Evolutionary conservation across 1,140 invertebrate species (phyloP), one percentile per base, ranked within the genome.

Genomic region (Ectropis grisescens): DNA sequence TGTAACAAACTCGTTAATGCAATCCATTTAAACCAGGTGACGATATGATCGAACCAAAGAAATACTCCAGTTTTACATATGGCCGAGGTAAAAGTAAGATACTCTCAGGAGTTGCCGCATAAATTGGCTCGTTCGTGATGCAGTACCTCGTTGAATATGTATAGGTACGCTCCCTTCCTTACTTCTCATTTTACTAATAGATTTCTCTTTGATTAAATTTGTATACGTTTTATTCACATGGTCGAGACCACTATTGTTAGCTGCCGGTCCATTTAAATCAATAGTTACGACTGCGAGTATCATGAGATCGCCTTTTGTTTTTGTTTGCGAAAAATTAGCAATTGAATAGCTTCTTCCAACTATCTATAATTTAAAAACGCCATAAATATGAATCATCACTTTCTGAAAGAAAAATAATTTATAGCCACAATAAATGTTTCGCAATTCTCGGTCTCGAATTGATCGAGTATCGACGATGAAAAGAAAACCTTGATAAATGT

Each of bases 121-220:
- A 81, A 81, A 81, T 81, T 72, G 64, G 64, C 65, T 57, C 58
- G 67, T 67, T 79, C 75, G 75, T 80, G 75, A 80, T 80, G 71
- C 75, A 80, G 62, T 74, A 43, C 64, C 75, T 78, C 58, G 75
- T 80, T 80, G 75, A 78, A 80, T 81, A 81, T 81, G 75, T 81
- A 81, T 81, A 76, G 70, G 58, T 75, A 65, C 50, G 59, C 67
- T 76, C 75, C 75, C 75, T 81, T 78, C 75, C 75, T 70, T 74
- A 71, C 58, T 78, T 75, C 72, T 80, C 75, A 80, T 80, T 80
- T 80, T 80, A 80, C 75, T 80, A 80, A 80, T 80, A 80, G 72
- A 80, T 80, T 80, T 80, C 72, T 71, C 66, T 80, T 78, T 80
- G 75, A 80, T 80, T 80, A 80, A 80, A 80, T 80, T 78, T 80